Evolutionary conservation across 2,888 invertebrate species (phyloP), one percentile per base, ranked within the genome.

Genomic region (Cerceris ruficornis): DNA sequence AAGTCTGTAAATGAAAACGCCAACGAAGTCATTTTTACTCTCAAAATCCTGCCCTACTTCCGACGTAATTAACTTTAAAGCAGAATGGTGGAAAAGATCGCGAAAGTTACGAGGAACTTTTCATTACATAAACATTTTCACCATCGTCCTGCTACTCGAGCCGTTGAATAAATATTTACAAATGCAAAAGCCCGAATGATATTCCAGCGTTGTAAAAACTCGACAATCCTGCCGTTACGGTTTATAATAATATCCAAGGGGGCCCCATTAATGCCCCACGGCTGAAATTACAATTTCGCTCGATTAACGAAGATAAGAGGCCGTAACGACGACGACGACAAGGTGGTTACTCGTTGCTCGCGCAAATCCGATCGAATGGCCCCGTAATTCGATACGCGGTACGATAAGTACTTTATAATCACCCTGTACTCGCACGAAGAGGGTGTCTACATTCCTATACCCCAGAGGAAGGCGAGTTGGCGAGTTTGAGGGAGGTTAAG

Each of bases 321-420:
- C 39, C 13, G 68, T 75, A 72, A 69, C 58, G 54, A 65, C 39
- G 55, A 14, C 66, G 43, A 54, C 46, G 59, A 68, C 59, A 62
- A 62, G 65, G 58, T 41, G 49, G 42, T 17, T 15, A 42, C 49
- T 28, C 41, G 49, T 68, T 55, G 66, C 54, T 58, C 58, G 69
- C 15, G 50, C 58, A 78, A 80, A 79, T 80, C 79, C 74, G 74
- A 73, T 69, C 72, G 72, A 66, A 64, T 58, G 42, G 66, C 52
- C 57, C 39, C 55, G 75, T 72, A 80, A 74, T 69, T 77, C 80
- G 84, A 86, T 82, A 77, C 76, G 58, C 60, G 42, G 64, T 64
- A 75, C 78, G 86, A 86, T 86, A 83, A 82, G 82, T 77, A 83
- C 80, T 85, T 77, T 69, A 75, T 75, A 82, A 81, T 77, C 81